A percentile compares a stretch with the other conserved stretches of the same genome.
Conservation (phyloP, 2,113 vertebrate genomes). For the Cyanoliseus patagonus region DNA sequence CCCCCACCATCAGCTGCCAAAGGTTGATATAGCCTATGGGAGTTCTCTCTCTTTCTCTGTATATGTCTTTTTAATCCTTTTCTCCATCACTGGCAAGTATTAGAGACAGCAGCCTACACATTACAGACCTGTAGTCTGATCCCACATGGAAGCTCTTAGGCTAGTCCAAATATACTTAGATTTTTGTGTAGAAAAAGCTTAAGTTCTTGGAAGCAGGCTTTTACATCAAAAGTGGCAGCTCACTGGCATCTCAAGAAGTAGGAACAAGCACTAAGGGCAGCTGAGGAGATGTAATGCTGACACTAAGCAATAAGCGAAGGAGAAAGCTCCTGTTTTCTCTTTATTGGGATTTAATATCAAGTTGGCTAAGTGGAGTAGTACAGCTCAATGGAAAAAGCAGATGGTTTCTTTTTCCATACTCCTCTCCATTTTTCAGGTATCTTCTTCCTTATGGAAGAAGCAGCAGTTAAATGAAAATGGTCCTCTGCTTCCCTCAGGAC, state of each 20-base stretch:
- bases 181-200: slow-evolving; percentile 4
- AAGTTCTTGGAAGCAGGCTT: not conserved
- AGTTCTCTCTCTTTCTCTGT: not conserved
- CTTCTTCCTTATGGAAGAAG: not conserved
- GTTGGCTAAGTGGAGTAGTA: not conserved
- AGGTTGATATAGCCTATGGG: not conserved
- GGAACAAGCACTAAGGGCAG: not conserved
- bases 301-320: not conserved
- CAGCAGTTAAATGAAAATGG: not conserved
- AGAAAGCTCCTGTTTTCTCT: not conserved
- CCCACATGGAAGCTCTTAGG: not conserved
- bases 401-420: not conserved
- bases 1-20: not conserved
- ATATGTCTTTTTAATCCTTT: not conserved
- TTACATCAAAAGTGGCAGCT: not conserved
- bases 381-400: not conserved
- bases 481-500: not conserved
- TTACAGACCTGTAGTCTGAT: not conserved
- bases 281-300: not conserved
- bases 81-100: not conserved
- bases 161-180: not conserved
- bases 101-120: not conserved
- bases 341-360: not conserved
- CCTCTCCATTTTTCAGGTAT: not conserved
- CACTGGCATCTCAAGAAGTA: not conserved